Base-by-base conservation (phyloP, 2,888 invertebrate species). In the Pteria penguin region DNA sequence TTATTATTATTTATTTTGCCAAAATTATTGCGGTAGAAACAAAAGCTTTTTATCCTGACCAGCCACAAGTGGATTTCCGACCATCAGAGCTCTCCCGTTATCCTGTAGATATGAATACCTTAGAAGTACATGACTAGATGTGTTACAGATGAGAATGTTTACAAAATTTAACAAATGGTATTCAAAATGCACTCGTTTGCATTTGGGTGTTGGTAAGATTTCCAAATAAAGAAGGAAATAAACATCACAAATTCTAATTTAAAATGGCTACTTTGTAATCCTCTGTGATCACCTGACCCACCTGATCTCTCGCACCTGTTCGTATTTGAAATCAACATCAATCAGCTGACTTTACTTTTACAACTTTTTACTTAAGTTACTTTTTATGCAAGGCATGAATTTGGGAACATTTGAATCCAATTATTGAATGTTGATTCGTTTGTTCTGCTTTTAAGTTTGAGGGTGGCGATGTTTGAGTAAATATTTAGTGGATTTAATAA, bases 251-350 rank as follows among this genome's bases (percentile, higher is more conserved):
- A 68, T 31, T 57, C 57, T 54, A 68, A 68, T 52, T 68, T 68
- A 55, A 68, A 68, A 55, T 68, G 29, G 68, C 68, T 68, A 68
- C 68, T 68, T 68, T 68, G 68, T 57, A 68, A 55, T 68, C 18
- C 68, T 33, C 32, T 68, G 45, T 68, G 68, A 68, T 68, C 33
- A 52, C 11, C 24, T 68, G 31, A 68, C 68, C 68, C 32, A 32
- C 11, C 24, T 31, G 68, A 68, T 57, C 68, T 32, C n/a, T 68
- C 68, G 57, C 68, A 68, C 68, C 68, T 68, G 68, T 29, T 24
- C 29, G 52, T 52, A 18, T 29, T 29, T 22, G 68, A 33, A 22
- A 29, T 22, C 14, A 29, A n/a, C 31, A 68, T 68, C 32, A 68
- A 54, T 68, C 68, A 57, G 27, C 68, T 24, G 32, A 32, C 36